Conservation (phyloP, 2,113 vertebrate genomes). For the Desmodus rotundus region DNA sequence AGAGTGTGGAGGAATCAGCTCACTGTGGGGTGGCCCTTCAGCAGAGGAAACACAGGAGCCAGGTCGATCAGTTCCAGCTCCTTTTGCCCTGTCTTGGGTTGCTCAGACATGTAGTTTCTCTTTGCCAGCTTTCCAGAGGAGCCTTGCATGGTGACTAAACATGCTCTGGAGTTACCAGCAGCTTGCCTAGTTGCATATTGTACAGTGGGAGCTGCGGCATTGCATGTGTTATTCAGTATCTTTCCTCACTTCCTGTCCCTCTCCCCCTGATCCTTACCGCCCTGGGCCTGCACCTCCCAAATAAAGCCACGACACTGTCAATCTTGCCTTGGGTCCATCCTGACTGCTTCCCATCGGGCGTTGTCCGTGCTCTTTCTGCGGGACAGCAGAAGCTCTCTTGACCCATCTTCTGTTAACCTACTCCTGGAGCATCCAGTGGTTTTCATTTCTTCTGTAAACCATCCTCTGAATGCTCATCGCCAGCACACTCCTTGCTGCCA, state of each 20-base stretch:
- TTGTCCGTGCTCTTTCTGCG: background rate
- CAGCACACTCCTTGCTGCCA: background rate
- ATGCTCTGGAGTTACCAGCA: background rate
- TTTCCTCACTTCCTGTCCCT: background rate
- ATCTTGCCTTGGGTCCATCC: background rate
- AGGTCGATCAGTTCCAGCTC: background rate
- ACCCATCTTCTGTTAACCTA: background rate
- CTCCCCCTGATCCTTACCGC: background rate
- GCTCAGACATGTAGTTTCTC: background rate
- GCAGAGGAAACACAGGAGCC: background rate
- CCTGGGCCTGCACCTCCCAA: background rate
- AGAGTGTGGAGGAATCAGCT: background rate
- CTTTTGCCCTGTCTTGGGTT: background rate
- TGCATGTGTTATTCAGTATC: background rate
- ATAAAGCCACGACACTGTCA: background rate
- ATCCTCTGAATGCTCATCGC: background rate
- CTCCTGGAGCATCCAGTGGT: rapidly evolving
- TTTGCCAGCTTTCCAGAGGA: background rate
- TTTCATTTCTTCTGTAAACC: background rate
- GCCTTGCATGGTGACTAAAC: background rate
- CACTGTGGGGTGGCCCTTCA: background rate
- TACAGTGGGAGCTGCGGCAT: background rate
- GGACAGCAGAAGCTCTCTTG: background rate
- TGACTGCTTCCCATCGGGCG: background rate
- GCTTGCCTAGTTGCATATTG: background rate